Evolutionary conservation across 2,113 vertebrate genomes (phyloP).

Genomic region (Paramormyrops kingsleyae): DNA sequence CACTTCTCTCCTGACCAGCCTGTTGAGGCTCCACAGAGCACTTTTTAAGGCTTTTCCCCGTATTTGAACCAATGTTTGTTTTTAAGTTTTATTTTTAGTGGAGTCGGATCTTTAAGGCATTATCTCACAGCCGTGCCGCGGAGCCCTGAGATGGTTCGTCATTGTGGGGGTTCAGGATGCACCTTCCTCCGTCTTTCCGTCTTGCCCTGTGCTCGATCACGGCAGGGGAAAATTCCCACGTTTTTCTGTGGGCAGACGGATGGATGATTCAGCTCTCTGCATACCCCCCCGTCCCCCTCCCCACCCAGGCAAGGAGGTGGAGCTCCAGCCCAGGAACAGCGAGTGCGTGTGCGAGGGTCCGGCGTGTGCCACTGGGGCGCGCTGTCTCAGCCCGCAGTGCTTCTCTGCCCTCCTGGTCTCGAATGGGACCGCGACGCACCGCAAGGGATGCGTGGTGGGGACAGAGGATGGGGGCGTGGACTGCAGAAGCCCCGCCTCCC

Average conservation of each 20-base stretch:
- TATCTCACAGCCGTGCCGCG: neutral
- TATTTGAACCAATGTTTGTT: neutral
- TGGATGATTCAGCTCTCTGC: neutral
- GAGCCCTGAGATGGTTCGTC: neutral
- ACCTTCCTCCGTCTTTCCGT: neutral
- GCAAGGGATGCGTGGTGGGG: slow-evolving; percentile 83
- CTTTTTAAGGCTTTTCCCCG: neutral
- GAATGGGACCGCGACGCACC: slow-evolving; percentile 69
- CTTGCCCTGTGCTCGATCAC: neutral
- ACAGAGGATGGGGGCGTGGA: slow-evolving; percentile 61
- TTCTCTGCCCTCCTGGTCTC: slow-evolving; percentile 77
- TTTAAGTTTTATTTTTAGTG: neutral
- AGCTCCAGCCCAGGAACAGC: slow-evolving; percentile 43
- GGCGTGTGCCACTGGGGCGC: slow-evolving; percentile 65
- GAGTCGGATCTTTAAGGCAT: neutral
- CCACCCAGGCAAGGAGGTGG: slow-evolving; percentile 61
- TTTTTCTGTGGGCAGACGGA: neutral
- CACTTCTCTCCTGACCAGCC: neutral
- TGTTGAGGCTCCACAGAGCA: neutral
- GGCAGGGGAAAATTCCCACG: neutral
- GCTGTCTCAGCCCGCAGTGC: slow-evolving; percentile 80
- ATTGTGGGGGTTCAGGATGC: no score
- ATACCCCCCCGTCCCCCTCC: neutral
- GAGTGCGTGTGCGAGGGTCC: slow-evolving; percentile 85
- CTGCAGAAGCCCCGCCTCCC: slow-evolving; percentile 68